Evolutionary conservation across 2,888 invertebrate species (phyloP).

Genomic region (Sympetrum striolatum): DNA sequence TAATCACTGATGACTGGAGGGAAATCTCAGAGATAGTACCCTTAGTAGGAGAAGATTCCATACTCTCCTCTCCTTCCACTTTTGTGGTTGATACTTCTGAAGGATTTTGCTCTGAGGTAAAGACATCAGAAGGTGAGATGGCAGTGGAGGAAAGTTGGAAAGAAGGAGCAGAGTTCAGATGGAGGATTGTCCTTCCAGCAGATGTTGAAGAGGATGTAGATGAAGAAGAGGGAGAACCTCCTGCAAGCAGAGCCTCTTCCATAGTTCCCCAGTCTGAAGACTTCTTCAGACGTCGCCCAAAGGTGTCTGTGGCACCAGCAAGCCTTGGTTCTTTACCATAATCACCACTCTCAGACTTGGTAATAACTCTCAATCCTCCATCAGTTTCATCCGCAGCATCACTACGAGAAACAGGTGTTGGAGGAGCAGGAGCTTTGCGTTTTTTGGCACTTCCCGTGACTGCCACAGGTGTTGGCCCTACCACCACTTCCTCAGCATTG

Average conservation of each 20-base stretch:
- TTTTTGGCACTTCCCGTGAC: conserved; percentile 61
- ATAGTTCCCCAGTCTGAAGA: conserved; percentile 78
- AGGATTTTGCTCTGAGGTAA: neutral
- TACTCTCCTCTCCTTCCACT: conserved; percentile 45
- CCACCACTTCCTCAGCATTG: conserved; percentile 56
- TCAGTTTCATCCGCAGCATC: conserved; percentile 57
- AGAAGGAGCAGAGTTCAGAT: conserved; percentile 14
- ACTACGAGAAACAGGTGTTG: neutral
- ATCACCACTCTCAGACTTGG: conserved; percentile 57
- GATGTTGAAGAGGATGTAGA: conserved; percentile 7
- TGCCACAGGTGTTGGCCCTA: conserved; percentile 51
- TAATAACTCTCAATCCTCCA: conserved; percentile 66
- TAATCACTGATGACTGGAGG: neutral
- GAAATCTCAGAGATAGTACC: neutral
- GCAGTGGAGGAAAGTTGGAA: conserved; percentile 3
- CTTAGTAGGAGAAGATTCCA: conserved; percentile 26
- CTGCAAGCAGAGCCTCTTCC: conserved; percentile 72
- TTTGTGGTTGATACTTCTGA: conserved; percentile 49
- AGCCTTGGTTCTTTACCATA: conserved; percentile 54
- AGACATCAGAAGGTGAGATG: neutral
- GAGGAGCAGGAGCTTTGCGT: conserved; percentile 67
- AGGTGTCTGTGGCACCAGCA: conserved; percentile 69
- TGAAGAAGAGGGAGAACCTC: conserved; percentile 4
- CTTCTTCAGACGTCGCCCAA: conserved; percentile 75
- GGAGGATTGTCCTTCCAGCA: conserved; percentile 38